These are phyloP conservation scores for Lates calcarifer DNA, from an alignment of 2,113 vertebrate species.

Conservation along the genomic window DNA sequence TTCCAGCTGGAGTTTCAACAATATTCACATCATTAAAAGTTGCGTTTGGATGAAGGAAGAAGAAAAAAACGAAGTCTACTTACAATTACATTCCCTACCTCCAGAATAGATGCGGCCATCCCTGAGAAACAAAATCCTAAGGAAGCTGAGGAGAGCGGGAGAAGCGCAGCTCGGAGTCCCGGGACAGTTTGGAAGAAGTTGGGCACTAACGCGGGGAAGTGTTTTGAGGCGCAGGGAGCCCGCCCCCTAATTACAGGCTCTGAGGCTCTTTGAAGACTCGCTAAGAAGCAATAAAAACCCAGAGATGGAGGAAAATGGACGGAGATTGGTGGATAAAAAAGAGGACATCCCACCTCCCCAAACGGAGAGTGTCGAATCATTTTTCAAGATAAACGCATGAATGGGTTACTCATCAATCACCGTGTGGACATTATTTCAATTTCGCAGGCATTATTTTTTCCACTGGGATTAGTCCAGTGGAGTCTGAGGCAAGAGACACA, in stretches of 20 bases:
- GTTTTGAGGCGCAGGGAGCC: conserved; percentile 83
- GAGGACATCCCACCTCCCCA: conserved; percentile 73
- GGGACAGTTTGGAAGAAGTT: conserved; percentile 84
- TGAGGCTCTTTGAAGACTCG: conserved; percentile 84
- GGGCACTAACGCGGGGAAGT: conserved; percentile 78
- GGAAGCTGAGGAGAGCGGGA: conserved; percentile 77
- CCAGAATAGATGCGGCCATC: conserved; percentile 89
- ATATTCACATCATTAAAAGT: background rate
- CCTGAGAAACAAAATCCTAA: conserved; percentile 86
- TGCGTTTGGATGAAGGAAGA: background rate
- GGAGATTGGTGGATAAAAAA: conserved; percentile 71
- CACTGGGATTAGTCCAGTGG: conserved; percentile 59
- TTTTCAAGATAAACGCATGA: conserved; percentile 74
- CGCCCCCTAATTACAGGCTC: conserved; percentile 88
- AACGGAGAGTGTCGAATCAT: conserved; percentile 59
- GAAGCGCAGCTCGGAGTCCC: conserved; percentile 80
- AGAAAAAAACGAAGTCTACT: conserved; percentile 58
- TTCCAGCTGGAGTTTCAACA: background rate
- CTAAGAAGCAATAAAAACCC: conserved; percentile 82
- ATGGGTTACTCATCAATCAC: conserved; percentile 79
- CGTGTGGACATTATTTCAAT: conserved; percentile 69
- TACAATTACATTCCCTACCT: conserved; percentile 85
- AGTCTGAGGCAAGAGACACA: conserved; percentile 38
- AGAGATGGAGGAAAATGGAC: conserved; percentile 65
- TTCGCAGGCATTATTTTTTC: conserved; percentile 66